Evolutionary conservation across 2,888 invertebrate species (phyloP), one percentile per base, ranked within the genome.

Genomic region (Aspidiotus destructor): DNA sequence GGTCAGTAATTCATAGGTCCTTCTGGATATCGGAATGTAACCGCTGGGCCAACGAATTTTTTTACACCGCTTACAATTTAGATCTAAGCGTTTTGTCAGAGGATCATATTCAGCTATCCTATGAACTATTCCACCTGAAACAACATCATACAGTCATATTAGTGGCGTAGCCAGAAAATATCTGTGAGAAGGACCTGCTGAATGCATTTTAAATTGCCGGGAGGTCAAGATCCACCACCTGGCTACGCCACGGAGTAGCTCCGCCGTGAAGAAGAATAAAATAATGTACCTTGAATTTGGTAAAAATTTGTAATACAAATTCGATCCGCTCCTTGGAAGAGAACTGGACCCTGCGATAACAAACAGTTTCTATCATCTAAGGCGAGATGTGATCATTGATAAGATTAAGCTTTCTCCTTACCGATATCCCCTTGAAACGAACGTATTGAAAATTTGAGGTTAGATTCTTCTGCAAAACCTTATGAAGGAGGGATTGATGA

Each of bases 251-350:
- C n/a, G n/a, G n/a, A n/a, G n/a, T n/a, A n/a, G n/a, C n/a, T n/a
- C n/a, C n/a, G n/a, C n/a, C n/a, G n/a, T n/a, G n/a, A n/a, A n/a
- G n/a, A n/a, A n/a, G n/a, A n/a, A n/a, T n/a, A n/a, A n/a, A n/a
- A n/a, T n/a, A n/a, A n/a, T n/a, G 28, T 80, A 88, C 89, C 86
- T 83, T 93, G 92, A 75, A 92, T 86, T 81, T 93, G 93, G 77
- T 88, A 86, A 75, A 94, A 87, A 9, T 89, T 87, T 0, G 92
- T 88, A 72, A 91, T 87, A 53, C 92, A 92, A 71, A 92, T 85
- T 67, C 94, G 83, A 77, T 94, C 93, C 0, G 92, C 88, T 6
- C 92, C 92, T 73, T 87, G 86, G 77, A 94, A 94, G 1, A 89
- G 89, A 0, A 94, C 86, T 3, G 92, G 92, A 41, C 94, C 94